phyloP scores from a whole-genome alignment of 2,113 vertebrate species.

The Calypte anna region DNA sequence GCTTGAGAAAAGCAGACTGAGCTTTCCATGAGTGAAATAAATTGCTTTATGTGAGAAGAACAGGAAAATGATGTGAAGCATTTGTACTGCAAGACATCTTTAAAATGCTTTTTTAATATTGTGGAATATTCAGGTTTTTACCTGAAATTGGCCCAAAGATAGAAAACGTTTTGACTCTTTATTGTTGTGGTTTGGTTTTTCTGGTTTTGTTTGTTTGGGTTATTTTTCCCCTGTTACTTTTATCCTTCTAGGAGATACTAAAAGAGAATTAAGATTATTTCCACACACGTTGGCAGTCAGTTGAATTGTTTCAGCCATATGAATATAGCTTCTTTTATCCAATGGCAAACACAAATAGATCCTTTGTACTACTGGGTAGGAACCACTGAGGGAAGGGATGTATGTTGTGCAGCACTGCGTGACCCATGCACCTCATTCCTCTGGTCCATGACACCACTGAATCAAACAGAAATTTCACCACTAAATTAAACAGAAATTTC shows the following conservation, averaged over 20 bases:
- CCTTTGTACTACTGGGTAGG: background rate
- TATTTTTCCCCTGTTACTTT: background rate
- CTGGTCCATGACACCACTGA: background rate
- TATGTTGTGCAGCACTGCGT: background rate
- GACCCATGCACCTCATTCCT: background rate
- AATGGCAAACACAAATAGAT: background rate
- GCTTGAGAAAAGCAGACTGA: background rate
- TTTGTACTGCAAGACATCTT: background rate
- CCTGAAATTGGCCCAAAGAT: background rate
- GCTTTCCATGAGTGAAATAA: constrained; percentile 1
- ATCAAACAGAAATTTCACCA: background rate
- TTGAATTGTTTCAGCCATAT: background rate
- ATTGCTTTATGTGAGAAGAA: background rate
- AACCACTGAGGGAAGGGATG: background rate
- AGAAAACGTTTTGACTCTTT: background rate
- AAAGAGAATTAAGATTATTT: background rate
- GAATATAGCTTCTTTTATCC: background rate
- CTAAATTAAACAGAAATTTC: background rate
- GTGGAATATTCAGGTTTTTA: background rate
- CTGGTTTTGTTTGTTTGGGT: too few species aligned
- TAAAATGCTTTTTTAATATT: background rate
- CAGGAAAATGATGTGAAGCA: background rate
- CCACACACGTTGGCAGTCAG: background rate
- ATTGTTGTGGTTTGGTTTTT: too few species aligned
- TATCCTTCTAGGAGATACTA: background rate